Base-by-base conservation (phyloP, 2,888 invertebrate genomes). In the Dugesia japonica region DNA sequence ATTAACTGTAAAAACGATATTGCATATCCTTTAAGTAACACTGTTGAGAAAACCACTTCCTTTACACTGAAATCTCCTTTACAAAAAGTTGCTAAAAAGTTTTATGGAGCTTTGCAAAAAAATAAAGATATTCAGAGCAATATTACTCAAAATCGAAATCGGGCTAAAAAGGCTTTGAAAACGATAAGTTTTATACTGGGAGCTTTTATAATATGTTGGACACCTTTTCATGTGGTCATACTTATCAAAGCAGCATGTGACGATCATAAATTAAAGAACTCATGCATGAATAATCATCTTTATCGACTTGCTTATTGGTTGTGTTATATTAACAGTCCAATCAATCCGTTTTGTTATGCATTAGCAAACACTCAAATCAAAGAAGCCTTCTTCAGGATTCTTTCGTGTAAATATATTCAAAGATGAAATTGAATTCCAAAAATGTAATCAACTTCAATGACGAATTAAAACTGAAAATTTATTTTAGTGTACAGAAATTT, bases 271-370 rank as follows among this genome's bases (percentile, higher is more conserved):
- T 23, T 33, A 17, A 23, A 23, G 4, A 26, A 27, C n/a, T 71
- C 71, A 17, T 75, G 76, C 28, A 79, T 82, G 17, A 81, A 81
- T 76, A 23, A 79, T 1, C 78, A 79, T 31, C 79, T 84, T 26
- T 85, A 84, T 79, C 80, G 82, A 78, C 81, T 85, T 77, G 81
- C 82, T 1, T 85, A 85, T 79, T 85, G 84, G 86, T 87, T 98
- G 77, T 99, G 98, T 87, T 99, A 99, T 85, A 92, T 97, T 78
- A 98, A 98, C 85, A 94, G 94, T 83, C 95, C 95, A 0, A 91
- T 98, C 84, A 98, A 98, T 86, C 98, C 98, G 9, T 94, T 98
- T 85, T 98, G 97, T 86, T 98, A 98, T 85, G 98, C 98, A 33
- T 87, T 98, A 80, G 97, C 97, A 79, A 98, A 98, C 86, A 94